These are phyloP conservation scores for Mechanitis messenoides DNA, from an alignment of 2,888 invertebrate genomes.

Conservation along the genomic window DNA sequence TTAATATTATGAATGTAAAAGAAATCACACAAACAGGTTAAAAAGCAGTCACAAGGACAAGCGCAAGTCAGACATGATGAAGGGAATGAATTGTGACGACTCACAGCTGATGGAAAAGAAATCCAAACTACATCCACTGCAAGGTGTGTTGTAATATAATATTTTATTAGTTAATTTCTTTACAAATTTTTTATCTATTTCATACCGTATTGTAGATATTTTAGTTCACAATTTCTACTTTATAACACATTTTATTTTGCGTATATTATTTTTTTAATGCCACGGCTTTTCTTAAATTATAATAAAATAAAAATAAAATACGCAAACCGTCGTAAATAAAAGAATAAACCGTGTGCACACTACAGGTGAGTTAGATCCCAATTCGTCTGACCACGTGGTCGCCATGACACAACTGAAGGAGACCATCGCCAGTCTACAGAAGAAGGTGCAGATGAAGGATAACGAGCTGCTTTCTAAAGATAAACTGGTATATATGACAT, in stretches of 20 bases:
- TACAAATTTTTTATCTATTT: slow-evolving; percentile 6
- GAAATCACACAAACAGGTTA: slow-evolving; percentile 59
- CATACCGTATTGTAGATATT: background rate
- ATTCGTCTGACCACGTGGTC: slow-evolving; percentile 94
- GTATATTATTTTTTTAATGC: slow-evolving; percentile 7
- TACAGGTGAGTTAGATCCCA: slow-evolving; percentile 82
- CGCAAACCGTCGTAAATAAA: background rate
- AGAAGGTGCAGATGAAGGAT: slow-evolving; percentile 90
- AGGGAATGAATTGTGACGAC: slow-evolving; percentile 60
- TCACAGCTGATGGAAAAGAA: slow-evolving; percentile 67
- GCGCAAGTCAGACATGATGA: slow-evolving; percentile 80
- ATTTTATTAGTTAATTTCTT: slow-evolving; percentile 14
- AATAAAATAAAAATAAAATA: background rate
- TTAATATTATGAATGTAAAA: slow-evolving; percentile 8
- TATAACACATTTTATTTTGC: slow-evolving; percentile 8
- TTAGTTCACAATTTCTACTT: background rate
- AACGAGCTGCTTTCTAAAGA: slow-evolving; percentile 91
- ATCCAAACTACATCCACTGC: slow-evolving; percentile 65
- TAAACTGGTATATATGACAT: slow-evolving; percentile 81
- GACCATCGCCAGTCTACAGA: slow-evolving; percentile 93
- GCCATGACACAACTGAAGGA: slow-evolving; percentile 96
- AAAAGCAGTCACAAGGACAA: slow-evolving; percentile 81
- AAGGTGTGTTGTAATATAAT: slow-evolving; percentile 45
- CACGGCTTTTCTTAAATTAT: background rate
- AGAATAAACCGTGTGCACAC: slow-evolving; percentile 18